These are phyloP conservation scores for Cynoglossus semilaevis DNA, from an alignment of 2,113 vertebrate species.

Conservation along the genomic window DNA sequence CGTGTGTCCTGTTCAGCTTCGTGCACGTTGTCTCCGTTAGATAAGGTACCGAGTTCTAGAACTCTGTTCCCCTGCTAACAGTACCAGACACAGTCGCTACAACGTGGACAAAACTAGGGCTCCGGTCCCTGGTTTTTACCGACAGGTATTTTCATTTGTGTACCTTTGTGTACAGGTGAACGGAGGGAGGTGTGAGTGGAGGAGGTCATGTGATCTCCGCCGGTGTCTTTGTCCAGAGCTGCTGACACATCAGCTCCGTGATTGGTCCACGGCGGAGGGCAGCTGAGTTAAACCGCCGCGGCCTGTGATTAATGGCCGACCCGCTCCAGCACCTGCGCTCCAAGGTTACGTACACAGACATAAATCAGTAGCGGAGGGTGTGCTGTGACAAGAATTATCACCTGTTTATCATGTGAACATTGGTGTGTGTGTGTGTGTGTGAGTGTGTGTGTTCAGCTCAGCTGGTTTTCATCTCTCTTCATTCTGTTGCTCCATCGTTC, in stretches of 20 bases:
- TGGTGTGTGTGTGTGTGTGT: too few species aligned
- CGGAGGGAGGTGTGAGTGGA: too few species aligned
- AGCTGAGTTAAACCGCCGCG: background rate
- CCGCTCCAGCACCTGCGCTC: conserved; percentile 1
- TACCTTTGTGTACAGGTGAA: too few species aligned
- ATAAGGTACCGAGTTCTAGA: conserved; percentile 11
- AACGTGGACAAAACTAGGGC: too few species aligned
- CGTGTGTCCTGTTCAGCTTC: conserved; percentile 25
- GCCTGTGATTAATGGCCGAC: conserved; percentile 17
- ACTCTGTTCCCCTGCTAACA: too few species aligned
- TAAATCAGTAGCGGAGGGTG: background rate
- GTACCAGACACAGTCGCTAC: too few species aligned
- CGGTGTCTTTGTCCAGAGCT: background rate
- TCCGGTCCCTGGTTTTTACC: too few species aligned
- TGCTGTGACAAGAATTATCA: too few species aligned
- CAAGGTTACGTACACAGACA: conserved; percentile 3
- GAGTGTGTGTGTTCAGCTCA: conserved; percentile 52
- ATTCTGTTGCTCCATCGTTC: too few species aligned
- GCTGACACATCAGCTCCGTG: background rate
- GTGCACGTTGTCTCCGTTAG: conserved; percentile 43
- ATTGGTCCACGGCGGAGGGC: background rate
- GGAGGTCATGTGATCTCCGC: background rate
- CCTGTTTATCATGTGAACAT: too few species aligned
- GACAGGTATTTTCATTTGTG: too few species aligned
- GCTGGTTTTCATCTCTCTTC: conserved; percentile 47